phyloP scores from a whole-genome alignment of 2,797 vertebrate species.

The Bovichtus diacanthus region DNA sequence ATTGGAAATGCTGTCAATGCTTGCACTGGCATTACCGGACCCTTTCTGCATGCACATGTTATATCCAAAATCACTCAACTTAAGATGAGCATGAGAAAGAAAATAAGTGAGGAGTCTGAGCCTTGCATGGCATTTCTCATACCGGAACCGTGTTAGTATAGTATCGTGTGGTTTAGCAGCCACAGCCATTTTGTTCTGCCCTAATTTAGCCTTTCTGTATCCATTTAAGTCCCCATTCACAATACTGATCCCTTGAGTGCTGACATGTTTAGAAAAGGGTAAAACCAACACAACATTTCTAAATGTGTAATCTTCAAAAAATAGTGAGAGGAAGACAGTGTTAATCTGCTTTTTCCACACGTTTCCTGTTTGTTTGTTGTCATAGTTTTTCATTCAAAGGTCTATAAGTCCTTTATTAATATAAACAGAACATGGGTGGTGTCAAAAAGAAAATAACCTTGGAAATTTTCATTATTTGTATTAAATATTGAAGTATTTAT shows the following conservation, averaged over 20 bases:
- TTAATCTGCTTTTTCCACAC: neutral
- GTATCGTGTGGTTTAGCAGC: constrained; percentile 52
- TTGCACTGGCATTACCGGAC: constrained; percentile 53
- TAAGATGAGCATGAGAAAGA: constrained; percentile 38
- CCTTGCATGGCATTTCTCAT: constrained; percentile 24
- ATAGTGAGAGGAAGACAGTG: neutral
- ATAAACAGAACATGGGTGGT: neutral
- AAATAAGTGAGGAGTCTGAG: constrained; percentile 1
- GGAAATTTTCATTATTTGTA: neutral
- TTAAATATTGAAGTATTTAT: neutral
- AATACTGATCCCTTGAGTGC: constrained; percentile 33
- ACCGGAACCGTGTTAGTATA: constrained; percentile 35
- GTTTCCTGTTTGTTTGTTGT: neutral
- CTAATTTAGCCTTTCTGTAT: constrained; percentile 55
- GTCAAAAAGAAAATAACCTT: neutral
- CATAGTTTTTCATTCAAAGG: neutral
- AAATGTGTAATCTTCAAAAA: constrained; percentile 16
- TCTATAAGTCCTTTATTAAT: neutral
- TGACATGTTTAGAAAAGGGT: constrained; percentile 52
- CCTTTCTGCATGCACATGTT: constrained; percentile 44
- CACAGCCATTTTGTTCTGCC: constrained; percentile 57
- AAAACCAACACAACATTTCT: constrained; percentile 45
- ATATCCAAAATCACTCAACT: constrained; percentile 27
- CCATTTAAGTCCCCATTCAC: constrained; percentile 45
- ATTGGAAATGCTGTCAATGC: constrained; percentile 51